Evolutionary conservation across 1,140 invertebrate genomes (phyloP).

Genomic region (Diploscapter pachys): DNA sequence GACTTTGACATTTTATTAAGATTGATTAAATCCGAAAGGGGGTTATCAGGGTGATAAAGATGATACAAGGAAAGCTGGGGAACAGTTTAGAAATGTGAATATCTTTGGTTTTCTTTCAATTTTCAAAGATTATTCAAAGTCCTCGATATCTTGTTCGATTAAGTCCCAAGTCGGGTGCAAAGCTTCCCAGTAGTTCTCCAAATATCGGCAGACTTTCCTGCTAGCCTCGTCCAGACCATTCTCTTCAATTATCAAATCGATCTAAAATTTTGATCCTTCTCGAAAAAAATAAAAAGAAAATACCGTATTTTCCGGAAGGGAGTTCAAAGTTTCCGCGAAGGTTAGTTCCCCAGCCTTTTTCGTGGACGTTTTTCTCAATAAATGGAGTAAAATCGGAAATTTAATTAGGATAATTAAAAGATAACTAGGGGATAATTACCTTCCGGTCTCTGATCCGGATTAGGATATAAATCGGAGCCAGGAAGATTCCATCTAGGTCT

Average conservation of each 20-base stretch:
- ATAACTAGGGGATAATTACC: not conserved
- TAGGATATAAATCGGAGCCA: slow-evolving; percentile 13
- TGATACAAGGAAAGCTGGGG: no score
- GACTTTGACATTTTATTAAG: no score
- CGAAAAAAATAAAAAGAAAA: not conserved
- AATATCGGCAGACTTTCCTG: slow-evolving; percentile 11
- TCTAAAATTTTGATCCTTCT: slow-evolving; percentile 3
- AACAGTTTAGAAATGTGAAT: no score
- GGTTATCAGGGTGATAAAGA: no score
- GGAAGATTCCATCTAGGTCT: not conserved
- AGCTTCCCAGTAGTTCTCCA: slow-evolving; percentile 22
- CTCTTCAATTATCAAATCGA: slow-evolving; percentile 28
- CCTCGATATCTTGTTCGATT: not conserved
- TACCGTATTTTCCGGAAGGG: not conserved
- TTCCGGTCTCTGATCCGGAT: not conserved
- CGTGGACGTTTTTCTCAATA: slow-evolving; percentile 1
- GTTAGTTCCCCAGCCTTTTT: not conserved
- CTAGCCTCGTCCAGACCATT: slow-evolving; percentile 21
- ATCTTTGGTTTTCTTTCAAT: no score
- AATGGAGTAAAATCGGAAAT: slow-evolving; percentile 1
- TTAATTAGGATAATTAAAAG: not conserved
- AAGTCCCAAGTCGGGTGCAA: slow-evolving; percentile 4
- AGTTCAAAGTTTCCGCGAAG: not conserved
- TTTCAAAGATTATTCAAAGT: no score
- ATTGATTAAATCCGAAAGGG: no score